A percentile compares a stretch with the other conserved stretches of the same genome.
phyloP scores from a whole-genome alignment of 2,888 invertebrate species.

The Athetis lepigone region DNA sequence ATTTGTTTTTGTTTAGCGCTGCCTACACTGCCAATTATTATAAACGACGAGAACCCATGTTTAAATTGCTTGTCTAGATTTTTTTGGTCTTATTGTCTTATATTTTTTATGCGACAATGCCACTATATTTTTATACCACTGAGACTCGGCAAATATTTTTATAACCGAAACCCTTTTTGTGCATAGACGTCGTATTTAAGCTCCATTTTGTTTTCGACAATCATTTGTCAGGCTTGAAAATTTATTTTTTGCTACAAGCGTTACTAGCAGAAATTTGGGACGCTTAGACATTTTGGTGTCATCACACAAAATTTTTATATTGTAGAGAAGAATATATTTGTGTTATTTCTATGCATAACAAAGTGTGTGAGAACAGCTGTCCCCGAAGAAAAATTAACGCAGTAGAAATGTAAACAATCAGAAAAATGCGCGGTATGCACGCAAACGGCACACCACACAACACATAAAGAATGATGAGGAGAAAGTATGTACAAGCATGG shows the following conservation, averaged over 20 bases:
- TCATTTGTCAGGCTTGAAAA: constrained; percentile 14
- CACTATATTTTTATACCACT: constrained; percentile 19
- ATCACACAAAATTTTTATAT: neutral
- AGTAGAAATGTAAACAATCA: constrained; percentile 30
- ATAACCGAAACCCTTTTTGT: constrained; percentile 19
- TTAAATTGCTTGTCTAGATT: constrained; percentile 24
- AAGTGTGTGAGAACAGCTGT: constrained; percentile 1
- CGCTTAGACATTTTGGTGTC: constrained; percentile 3
- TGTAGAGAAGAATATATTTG: constrained; percentile 6
- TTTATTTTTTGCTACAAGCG: constrained; percentile 4
- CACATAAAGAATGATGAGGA: constrained; percentile 38
- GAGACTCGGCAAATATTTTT: constrained; percentile 22
- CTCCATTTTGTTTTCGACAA: constrained; percentile 19
- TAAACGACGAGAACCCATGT: constrained; percentile 9
- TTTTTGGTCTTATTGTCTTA: neutral
- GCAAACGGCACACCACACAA: constrained; percentile 36
- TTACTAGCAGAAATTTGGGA: constrained; percentile 6
- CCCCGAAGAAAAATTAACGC: constrained; percentile 12
- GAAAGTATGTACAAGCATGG: constrained; percentile 47
- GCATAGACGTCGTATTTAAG: constrained; percentile 25
- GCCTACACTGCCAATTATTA: constrained; percentile 24
- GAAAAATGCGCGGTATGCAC: constrained; percentile 40
- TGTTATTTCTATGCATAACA: constrained; percentile 5
- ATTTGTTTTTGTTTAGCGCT: constrained; percentile 24
- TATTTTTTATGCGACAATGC: constrained; percentile 17